Percentiles rank a stretch among this genome's conserved stretches.
Evolutionary conservation across 2,888 invertebrate genomes (phyloP).

Genomic region (Gandaritis pyraliata): DNA sequence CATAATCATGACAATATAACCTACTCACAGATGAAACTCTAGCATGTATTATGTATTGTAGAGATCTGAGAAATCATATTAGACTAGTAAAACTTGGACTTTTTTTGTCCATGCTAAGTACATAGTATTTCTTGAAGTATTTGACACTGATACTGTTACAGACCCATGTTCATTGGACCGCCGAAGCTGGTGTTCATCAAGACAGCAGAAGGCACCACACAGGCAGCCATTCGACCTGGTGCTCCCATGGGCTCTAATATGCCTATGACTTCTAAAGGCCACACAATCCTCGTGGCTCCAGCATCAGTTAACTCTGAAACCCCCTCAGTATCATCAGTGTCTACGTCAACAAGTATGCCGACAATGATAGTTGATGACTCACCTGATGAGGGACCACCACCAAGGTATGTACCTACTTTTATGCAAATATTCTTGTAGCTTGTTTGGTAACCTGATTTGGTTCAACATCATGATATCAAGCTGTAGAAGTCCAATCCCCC

Average conservation of each 20-base stretch:
- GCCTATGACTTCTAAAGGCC: slow-evolving; percentile 62
- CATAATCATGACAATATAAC: neutral
- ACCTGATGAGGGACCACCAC: slow-evolving; percentile 58
- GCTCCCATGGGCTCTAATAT: slow-evolving; percentile 50
- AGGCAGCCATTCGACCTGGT: slow-evolving; percentile 67
- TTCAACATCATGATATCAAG: too few relatives aligned
- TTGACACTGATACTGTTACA: slow-evolving; percentile 39
- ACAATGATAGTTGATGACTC: slow-evolving; percentile 57
- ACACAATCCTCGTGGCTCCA: slow-evolving; percentile 76
- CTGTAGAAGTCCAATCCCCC: too few relatives aligned
- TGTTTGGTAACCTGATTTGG: too few relatives aligned
- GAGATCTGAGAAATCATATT: too few relatives aligned
- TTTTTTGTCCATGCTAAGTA: too few relatives aligned
- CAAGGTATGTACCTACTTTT: slow-evolving; percentile 34
- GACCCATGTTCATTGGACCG: slow-evolving; percentile 81
- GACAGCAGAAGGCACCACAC: slow-evolving; percentile 71
- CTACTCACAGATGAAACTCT: too few relatives aligned
- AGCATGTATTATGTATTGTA: too few relatives aligned
- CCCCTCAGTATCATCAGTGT: slow-evolving; percentile 37
- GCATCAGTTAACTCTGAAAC: slow-evolving; percentile 53
- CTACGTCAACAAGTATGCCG: slow-evolving; percentile 45
- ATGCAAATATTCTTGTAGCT: too few relatives aligned
- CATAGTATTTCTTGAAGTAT: neutral
- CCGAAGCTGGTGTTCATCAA: slow-evolving; percentile 81
- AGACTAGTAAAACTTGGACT: too few relatives aligned